phyloP scores from a whole-genome alignment of 2,113 vertebrate genomes.

The Chaetodon trifascialis region DNA sequence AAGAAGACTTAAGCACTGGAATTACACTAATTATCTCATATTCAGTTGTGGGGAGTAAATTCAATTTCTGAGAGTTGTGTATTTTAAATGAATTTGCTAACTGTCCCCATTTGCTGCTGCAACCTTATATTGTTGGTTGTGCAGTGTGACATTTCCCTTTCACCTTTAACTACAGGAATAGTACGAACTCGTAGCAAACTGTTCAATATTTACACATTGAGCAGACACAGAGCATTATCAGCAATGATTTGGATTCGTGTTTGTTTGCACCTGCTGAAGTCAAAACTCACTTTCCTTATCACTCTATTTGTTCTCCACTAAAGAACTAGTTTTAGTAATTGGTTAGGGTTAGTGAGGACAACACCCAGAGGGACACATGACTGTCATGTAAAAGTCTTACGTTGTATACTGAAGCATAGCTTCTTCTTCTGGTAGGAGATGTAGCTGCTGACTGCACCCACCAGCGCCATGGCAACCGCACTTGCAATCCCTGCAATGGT shows the following conservation, averaged over 20 bases:
- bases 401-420: constrained; percentile 95
- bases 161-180: neutral
- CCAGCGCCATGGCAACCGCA: constrained; percentile 90
- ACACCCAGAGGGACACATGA: neutral
- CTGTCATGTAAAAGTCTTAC: constrained; percentile 79
- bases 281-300: neutral
- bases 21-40: no score
- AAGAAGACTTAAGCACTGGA: no score
- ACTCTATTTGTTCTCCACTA: neutral
- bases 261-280: neutral
- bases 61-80: neutral
- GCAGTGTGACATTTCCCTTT: neutral
- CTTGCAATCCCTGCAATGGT: constrained; percentile 93
- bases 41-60: no score
- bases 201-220: neutral
- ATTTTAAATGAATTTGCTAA: neutral
- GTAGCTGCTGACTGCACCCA: constrained; percentile 93
- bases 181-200: neutral
- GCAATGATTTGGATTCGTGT: neutral
- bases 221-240: neutral
- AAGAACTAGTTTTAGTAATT: neutral
- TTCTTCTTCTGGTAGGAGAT: constrained; percentile 99
- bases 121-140: neutral
- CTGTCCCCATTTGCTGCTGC: neutral
- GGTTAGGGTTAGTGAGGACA: neutral